phyloP scores from a whole-genome alignment of 2,888 invertebrate genomes.

The Phengaris arion region DNA sequence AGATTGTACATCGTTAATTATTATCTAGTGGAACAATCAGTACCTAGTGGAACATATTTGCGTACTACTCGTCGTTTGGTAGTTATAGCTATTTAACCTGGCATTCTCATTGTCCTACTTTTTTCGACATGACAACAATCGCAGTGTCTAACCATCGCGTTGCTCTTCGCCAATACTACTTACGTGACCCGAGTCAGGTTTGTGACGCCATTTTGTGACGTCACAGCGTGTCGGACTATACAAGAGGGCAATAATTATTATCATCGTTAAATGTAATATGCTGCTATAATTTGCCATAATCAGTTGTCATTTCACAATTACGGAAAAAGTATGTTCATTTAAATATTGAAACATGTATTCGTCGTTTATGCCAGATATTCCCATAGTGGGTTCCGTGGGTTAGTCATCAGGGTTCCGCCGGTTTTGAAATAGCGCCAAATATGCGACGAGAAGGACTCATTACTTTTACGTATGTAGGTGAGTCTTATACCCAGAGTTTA shows the following conservation, averaged over 20 bases:
- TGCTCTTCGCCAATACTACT: neutral
- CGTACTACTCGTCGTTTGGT: neutral
- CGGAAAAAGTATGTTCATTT: too few species aligned
- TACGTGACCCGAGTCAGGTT: slow-evolving; percentile 12
- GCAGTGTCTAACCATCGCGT: neutral
- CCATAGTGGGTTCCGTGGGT: too few species aligned
- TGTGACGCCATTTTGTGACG: slow-evolving; percentile 4
- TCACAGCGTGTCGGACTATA: neutral
- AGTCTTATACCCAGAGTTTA: too few species aligned
- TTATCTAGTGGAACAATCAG: neutral
- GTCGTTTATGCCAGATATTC: too few species aligned
- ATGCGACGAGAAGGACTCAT: too few species aligned
- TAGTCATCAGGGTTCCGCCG: too few species aligned
- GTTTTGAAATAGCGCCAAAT: too few species aligned
- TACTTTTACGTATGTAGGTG: too few species aligned
- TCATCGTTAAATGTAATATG: neutral
- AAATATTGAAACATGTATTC: too few species aligned
- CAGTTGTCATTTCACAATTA: neutral
- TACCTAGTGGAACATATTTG: neutral
- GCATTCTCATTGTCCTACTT: slow-evolving; percentile 9
- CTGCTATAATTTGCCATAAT: slow-evolving; percentile 8
- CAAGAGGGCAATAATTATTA: slow-evolving; percentile 11
- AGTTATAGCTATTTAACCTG: neutral
- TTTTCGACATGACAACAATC: neutral
- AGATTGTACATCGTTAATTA: too few species aligned